phyloP scores from a whole-genome alignment of 2,888 invertebrate species.

The Lissonota sp. region DNA sequence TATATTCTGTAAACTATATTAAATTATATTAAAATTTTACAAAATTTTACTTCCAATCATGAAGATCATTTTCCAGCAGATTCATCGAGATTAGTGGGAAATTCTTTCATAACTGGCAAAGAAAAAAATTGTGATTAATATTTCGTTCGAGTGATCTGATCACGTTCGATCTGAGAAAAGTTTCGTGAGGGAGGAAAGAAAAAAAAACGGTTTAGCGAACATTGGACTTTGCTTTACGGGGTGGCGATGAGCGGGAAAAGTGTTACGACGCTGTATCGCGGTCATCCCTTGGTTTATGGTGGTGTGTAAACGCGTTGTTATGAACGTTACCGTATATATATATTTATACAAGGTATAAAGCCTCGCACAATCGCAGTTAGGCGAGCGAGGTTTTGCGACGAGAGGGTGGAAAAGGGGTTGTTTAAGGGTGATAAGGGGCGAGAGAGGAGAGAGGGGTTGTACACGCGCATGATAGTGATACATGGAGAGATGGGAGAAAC shows the following conservation, averaged over 20 bases:
- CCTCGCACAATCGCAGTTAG: constrained; percentile 58
- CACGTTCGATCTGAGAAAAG: not conserved
- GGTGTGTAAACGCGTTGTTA: not conserved
- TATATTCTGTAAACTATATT: no score
- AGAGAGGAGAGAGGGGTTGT: constrained; percentile 53
- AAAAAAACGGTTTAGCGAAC: not conserved
- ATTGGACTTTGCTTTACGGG: not conserved
- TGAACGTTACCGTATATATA: not conserved
- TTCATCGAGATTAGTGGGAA: no score
- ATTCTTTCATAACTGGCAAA: not conserved
- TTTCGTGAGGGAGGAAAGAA: not conserved
- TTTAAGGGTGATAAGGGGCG: not conserved
- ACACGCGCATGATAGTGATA: constrained; percentile 43
- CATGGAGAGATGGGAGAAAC: constrained; percentile 30
- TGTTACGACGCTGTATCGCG: not conserved
- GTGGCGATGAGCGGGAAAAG: constrained; percentile 10
- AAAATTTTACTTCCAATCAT: no score
- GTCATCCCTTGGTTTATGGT: not conserved
- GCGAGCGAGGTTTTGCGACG: constrained; percentile 26
- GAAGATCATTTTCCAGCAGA: no score
- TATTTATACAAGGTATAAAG: no score
- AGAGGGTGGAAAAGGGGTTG: constrained; percentile 36
- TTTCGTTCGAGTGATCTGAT: not conserved
- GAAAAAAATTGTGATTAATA: constrained; percentile 1
- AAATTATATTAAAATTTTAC: no score